A percentile compares a stretch with the other conserved stretches of the same genome.
Evolutionary conservation across 2,888 invertebrate genomes (phyloP).

Genomic region (Dicyrtomina minuta): DNA sequence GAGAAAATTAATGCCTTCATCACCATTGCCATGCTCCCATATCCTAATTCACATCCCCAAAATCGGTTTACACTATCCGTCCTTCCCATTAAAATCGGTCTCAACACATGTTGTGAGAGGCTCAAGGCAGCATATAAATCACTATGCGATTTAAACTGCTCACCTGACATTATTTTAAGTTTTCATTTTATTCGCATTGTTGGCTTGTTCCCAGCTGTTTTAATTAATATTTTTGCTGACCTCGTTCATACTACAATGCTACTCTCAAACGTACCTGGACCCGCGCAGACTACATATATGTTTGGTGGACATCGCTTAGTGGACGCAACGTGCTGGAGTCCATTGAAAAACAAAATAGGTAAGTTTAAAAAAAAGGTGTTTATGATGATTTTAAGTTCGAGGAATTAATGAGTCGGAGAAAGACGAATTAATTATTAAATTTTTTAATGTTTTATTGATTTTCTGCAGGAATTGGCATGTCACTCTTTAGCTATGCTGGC

Average conservation of each 20-base stretch:
- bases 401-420: too few species aligned
- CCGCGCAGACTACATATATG: neutral
- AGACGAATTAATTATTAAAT: neutral
- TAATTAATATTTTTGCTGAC: slow-evolving; percentile 38
- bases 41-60: slow-evolving; percentile 43
- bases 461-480: slow-evolving; percentile 44
- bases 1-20: slow-evolving; percentile 36
- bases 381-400: too few species aligned
- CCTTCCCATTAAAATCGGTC: slow-evolving; percentile 39
- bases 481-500: slow-evolving; percentile 46
- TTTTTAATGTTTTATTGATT: slow-evolving; percentile 4
- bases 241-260: slow-evolving; percentile 13
- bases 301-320: slow-evolving; percentile 40
- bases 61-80: slow-evolving; percentile 44
- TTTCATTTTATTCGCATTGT: slow-evolving; percentile 43
- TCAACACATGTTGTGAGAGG: slow-evolving; percentile 27
- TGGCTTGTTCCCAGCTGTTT: slow-evolving; percentile 42
- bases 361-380: too few species aligned
- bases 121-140: slow-evolving; percentile 18
- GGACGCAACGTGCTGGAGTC: slow-evolving; percentile 45
- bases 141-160: neutral
- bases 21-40: slow-evolving; percentile 47
- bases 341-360: slow-evolving; percentile 47
- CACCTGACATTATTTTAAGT: slow-evolving; percentile 43
- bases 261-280: slow-evolving; percentile 26